phyloP scores from a whole-genome alignment of 2,797 vertebrate species.

The Cichlasoma orientale region DNA sequence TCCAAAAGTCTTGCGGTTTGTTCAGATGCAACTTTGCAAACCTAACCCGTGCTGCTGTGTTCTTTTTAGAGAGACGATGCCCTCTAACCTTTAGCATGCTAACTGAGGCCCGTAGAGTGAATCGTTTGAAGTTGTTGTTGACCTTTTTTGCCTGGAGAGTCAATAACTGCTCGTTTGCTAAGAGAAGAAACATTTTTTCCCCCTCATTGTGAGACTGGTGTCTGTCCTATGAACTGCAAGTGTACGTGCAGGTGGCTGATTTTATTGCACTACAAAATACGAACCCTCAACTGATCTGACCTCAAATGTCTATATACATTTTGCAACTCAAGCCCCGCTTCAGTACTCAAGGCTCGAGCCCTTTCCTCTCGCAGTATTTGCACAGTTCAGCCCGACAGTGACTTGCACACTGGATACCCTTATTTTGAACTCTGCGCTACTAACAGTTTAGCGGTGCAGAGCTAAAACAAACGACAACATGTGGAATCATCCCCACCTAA shows the following conservation, averaged over 20 bases:
- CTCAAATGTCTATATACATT: not conserved
- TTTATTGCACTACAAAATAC: conserved; percentile 1
- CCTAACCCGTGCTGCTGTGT: not conserved
- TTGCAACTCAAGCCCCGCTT: not conserved
- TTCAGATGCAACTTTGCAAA: not conserved
- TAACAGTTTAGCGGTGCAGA: not conserved
- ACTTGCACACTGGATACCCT: not conserved
- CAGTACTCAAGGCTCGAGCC: not conserved
- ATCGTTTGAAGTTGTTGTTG: no score
- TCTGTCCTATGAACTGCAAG: not conserved
- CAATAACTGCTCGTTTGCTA: no score
- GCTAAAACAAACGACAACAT: conserved; percentile 58
- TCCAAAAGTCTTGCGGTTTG: not conserved
- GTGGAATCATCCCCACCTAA: conserved; percentile 57
- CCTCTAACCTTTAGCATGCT: not conserved
- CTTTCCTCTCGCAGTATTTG: conserved; percentile 43
- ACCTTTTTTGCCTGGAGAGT: no score
- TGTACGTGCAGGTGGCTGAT: not conserved
- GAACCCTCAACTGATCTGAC: not conserved
- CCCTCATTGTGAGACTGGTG: not conserved
- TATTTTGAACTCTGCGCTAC: not conserved
- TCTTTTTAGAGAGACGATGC: not conserved
- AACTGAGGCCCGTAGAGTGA: not conserved
- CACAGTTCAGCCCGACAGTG: conserved; percentile 12
- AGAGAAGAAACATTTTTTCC: no score